These are phyloP conservation scores for Calosoma granatense DNA, from an alignment of 1,140 invertebrate genomes.

Conservation along the genomic window DNA sequence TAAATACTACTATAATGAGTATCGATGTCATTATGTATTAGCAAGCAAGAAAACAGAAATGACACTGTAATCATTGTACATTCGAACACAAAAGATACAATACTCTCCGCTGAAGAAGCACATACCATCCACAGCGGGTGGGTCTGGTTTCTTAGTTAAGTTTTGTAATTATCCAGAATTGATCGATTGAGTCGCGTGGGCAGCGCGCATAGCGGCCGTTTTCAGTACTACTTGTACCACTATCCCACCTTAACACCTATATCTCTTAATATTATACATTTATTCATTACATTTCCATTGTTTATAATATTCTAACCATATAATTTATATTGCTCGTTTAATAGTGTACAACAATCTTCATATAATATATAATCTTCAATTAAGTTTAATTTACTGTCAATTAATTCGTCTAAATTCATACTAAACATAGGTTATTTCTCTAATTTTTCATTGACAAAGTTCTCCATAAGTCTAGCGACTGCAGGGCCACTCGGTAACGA, in stretches of 20 bases:
- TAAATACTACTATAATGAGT: no score
- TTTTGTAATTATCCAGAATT: neutral
- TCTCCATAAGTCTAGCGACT: no score
- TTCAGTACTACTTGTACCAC: neutral
- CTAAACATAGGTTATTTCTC: neutral
- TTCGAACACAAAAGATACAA: no score
- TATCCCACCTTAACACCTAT: neutral
- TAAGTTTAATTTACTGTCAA: no score
- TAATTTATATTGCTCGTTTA: no score
- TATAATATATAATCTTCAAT: no score
- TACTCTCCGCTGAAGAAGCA: neutral
- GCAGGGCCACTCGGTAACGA: no score
- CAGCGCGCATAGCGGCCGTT: neutral
- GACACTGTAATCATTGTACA: no score
- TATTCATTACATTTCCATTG: no score
- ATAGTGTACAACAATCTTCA: no score
- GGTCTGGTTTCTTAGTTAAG: neutral
- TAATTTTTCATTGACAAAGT: neutral
- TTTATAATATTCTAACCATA: neutral
- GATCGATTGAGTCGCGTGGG: neutral
- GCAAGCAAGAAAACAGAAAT: no score
- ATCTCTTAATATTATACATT: neutral
- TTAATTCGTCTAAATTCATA: neutral
- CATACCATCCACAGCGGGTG: neutral
- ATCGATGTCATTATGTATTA: no score